These are phyloP conservation scores for Eupithecia abbreviata DNA, from an alignment of 2,888 invertebrate species.

Conservation along the genomic window DNA sequence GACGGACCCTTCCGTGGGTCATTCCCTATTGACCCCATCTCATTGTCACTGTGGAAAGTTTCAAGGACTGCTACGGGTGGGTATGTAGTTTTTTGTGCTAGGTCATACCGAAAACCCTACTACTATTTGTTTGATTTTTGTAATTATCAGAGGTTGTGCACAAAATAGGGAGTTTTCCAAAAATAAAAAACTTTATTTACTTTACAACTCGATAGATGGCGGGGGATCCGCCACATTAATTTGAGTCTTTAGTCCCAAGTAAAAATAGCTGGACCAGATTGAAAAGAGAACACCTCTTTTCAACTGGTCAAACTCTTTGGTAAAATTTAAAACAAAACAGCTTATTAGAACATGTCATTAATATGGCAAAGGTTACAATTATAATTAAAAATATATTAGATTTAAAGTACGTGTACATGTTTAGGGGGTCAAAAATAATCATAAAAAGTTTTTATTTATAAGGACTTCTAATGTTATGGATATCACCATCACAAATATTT, in stretches of 20 bases:
- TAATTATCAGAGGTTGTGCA: not conserved
- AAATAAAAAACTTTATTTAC: not conserved
- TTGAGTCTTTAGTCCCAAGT: not conserved
- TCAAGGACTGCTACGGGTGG: not conserved
- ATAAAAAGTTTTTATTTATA: not conserved
- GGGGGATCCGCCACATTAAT: not conserved
- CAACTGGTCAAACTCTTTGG: not conserved
- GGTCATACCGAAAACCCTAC: not conserved
- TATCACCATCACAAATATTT: not conserved
- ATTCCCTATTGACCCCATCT: constrained; percentile 14
- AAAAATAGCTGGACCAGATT: not conserved
- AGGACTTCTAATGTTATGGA: not conserved
- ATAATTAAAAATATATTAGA: not conserved
- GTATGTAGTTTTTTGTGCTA: not conserved
- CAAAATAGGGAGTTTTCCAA: not conserved
- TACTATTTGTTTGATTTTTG: not conserved
- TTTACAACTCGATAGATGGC: not conserved
- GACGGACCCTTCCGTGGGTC: constrained; percentile 35
- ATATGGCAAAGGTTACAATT: not conserved
- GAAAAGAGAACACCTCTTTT: no score
- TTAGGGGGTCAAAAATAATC: not conserved
- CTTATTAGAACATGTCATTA: not conserved
- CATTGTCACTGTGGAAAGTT: constrained; percentile 26
- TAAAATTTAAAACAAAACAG: not conserved
- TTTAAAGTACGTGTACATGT: not conserved